Conservation (phyloP, 2,113 vertebrate genomes). For the Nycticebus coucang region DNA sequence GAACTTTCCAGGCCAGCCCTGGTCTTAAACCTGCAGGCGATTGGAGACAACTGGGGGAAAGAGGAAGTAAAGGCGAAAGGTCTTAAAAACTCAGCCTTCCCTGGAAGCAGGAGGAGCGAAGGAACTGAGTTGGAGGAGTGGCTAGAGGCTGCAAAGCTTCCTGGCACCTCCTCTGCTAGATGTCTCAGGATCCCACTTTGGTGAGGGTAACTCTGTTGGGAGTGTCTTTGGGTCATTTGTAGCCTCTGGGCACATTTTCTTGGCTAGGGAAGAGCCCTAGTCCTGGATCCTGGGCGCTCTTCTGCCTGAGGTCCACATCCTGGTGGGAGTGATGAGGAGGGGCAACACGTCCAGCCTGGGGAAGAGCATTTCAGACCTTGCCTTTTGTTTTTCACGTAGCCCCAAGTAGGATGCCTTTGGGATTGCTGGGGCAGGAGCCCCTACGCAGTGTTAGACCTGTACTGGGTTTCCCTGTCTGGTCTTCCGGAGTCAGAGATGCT, state of each 20-base stretch:
- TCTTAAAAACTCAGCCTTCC: slow-evolving; percentile 8
- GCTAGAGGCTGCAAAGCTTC: background rate
- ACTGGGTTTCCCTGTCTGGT: background rate
- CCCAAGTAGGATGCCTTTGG: accelerated
- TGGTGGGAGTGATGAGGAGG: accelerated
- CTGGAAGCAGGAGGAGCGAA: background rate
- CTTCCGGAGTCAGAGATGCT: background rate
- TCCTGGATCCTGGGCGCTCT: background rate
- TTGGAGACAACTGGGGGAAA: slow-evolving; percentile 56
- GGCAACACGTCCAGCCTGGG: accelerated
- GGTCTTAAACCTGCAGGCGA: background rate
- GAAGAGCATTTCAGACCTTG: background rate
- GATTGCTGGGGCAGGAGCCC: background rate
- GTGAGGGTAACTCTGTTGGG: background rate
- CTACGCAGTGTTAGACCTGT: accelerated
- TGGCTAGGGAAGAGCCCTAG: background rate
- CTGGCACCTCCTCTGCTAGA: background rate
- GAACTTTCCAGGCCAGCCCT: slow-evolving; percentile 42
- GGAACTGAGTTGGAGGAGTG: too few species aligned
- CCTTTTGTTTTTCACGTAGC: accelerated
- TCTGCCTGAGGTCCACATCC: accelerated
- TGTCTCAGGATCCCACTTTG: background rate
- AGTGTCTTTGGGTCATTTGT: background rate
- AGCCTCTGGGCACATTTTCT: background rate
- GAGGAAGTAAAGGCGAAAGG: slow-evolving; percentile 49